Evolutionary conservation across 2,113 vertebrate species (phyloP).

Genomic region (Cryptotis parvus): DNA sequence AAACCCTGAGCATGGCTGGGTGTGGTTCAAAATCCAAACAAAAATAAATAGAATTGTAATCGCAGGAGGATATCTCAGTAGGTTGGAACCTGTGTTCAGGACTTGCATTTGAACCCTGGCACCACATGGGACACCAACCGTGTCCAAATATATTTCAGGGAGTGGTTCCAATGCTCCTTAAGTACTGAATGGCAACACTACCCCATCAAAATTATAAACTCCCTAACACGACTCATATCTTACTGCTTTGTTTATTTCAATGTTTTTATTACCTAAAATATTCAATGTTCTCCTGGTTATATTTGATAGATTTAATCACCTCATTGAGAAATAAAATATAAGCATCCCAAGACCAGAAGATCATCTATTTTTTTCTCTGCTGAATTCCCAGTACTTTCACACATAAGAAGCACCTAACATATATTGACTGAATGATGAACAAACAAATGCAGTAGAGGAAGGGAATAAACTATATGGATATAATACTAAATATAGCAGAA

Average conservation of each 20-base stretch:
- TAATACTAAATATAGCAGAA: background rate
- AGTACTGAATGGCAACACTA: too few relatives aligned
- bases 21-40: too few relatives aligned
- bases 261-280: background rate
- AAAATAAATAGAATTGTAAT: too few relatives aligned
- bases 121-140: too few relatives aligned
- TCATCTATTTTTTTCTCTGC: constrained; percentile 9
- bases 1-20: too few relatives aligned
- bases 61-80: too few relatives aligned
- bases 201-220: constrained; percentile 6
- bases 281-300: background rate
- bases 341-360: background rate
- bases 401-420: background rate
- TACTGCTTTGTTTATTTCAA: background rate
- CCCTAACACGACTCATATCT: background rate
- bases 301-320: background rate
- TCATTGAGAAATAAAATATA: too few relatives aligned
- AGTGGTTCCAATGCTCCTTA: too few relatives aligned
- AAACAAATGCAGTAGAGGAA: constrained; percentile 27
- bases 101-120: too few relatives aligned
- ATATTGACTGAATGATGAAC: background rate
- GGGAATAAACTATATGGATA: background rate
- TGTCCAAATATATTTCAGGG: too few relatives aligned
- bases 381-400: background rate
- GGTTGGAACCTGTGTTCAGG: too few relatives aligned